phyloP scores from a whole-genome alignment of 2,888 invertebrate genomes.

The Elegia similella region DNA sequence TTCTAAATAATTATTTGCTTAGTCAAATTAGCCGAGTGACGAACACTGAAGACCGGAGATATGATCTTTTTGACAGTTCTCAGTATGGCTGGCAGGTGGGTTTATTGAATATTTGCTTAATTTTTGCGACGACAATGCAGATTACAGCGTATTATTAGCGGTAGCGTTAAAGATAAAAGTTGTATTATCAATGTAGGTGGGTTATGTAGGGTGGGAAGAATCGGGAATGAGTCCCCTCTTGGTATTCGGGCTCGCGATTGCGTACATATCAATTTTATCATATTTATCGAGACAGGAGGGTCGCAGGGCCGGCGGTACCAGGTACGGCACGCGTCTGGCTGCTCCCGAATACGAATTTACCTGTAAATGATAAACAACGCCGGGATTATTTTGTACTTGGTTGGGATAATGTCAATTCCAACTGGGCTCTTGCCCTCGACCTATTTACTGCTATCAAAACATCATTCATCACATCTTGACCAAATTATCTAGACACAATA shows the following conservation, averaged over 20 bases:
- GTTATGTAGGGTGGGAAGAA: slow-evolving; percentile 33
- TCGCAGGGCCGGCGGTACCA: slow-evolving; percentile 50
- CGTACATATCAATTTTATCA: slow-evolving; percentile 67
- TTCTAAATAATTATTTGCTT: slow-evolving; percentile 26
- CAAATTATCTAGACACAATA: no score
- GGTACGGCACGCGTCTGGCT: slow-evolving; percentile 54
- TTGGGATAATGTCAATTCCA: background rate
- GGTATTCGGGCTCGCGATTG: slow-evolving; percentile 41
- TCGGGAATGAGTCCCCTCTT: slow-evolving; percentile 47
- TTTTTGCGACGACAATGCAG: slow-evolving; percentile 19
- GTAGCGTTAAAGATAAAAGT: slow-evolving; percentile 1
- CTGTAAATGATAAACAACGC: slow-evolving; percentile 31
- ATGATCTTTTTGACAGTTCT: slow-evolving; percentile 68
- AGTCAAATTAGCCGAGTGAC: slow-evolving; percentile 26
- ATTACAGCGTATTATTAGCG: background rate
- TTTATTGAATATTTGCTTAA: slow-evolving; percentile 38
- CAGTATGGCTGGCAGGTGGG: slow-evolving; percentile 75
- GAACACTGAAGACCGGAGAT: slow-evolving; percentile 29
- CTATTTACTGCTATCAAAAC: background rate
- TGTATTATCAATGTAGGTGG: slow-evolving; percentile 31
- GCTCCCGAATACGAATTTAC: slow-evolving; percentile 30
- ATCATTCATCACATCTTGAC: background rate
- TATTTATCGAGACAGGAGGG: slow-evolving; percentile 52
- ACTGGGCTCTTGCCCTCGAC: slow-evolving; percentile 1
- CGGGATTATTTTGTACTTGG: background rate